Conservation (phyloP, 2,888 invertebrate genomes). For the Lepas anatifera region DNA sequence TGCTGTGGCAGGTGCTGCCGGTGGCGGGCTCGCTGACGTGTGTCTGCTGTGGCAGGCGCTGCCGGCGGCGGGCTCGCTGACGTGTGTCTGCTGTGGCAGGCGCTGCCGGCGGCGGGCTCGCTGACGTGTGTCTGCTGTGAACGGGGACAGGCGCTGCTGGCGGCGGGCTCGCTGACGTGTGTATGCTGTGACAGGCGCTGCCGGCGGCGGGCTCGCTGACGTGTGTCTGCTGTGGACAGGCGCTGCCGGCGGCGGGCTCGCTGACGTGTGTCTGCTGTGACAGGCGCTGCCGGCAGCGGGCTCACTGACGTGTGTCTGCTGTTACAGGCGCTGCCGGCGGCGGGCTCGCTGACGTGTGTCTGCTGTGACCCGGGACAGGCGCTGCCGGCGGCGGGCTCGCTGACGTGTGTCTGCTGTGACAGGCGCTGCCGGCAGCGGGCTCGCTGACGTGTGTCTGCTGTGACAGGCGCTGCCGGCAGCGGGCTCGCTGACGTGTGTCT, state of each 20-base stretch:
- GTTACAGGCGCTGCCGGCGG: no score
- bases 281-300: not conserved
- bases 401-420: no score
- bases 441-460: not conserved
- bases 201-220: not conserved
- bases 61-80: no score
- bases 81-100: not conserved
- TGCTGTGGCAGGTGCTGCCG: no score
- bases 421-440: no score
- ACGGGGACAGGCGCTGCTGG: not conserved
- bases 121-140: not conserved
- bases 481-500: not conserved
- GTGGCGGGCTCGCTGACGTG: no score
- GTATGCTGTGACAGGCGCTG: not conserved
- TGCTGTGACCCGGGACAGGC: no score
- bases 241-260: not conserved
- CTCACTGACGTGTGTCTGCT: not conserved
- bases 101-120: not conserved
- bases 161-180: not conserved
- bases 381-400: no score
- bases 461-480: not conserved
- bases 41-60: no score
- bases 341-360: no score
- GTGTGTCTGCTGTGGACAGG: not conserved
- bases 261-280: not conserved